Base-by-base conservation (phyloP, 2,888 invertebrate genomes). In the Morinoia aosen region DNA sequence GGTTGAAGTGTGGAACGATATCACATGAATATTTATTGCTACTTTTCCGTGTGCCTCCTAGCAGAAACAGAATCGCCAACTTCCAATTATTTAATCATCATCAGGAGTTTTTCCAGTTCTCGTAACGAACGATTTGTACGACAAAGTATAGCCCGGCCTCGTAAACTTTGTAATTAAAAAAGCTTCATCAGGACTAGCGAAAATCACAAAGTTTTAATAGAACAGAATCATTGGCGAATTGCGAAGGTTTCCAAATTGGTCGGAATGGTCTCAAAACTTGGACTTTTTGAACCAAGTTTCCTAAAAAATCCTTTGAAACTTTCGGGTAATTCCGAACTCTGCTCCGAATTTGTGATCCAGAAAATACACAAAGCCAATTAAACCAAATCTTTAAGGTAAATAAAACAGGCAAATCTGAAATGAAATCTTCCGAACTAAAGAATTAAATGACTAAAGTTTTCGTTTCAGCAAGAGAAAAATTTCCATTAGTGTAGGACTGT, bases 201-300 rank as follows among this genome's bases (percentile, higher is more conserved):
- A 90, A 40, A 90, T 90, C 48, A 19, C 90, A 90, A 90, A 90
- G 90, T 90, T 90, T 90, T 90, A 90, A 90, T 90, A 90, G 90
- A 90, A 48, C 90, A 40, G 90, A 90, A 64, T 64, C 12, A 64
- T 64, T 64, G 64, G 19, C 12, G 64, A 90, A 40, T 39, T 90
- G 90, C 90, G 90, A 90, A 64, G 90, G 48, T 90, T 48, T 48
- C 90, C 48, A 90, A 90, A 90, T 90, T 90, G 90, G 90, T 40
- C 40, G 40, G 40, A 40, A 48, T 48, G 90, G 39, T 25, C 48
- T 40, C 40, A 11, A 48, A 90, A 90, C 90, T 90, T 39, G 25
- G 39, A 40, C 90, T 90, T 90, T 90, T n/a, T 90, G 8, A 16
- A 90, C 11, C 48, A 90, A 90, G 90, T 90, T 90, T 25, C 4